These are phyloP conservation scores for Oxyruncus cristatus DNA, from an alignment of 2,113 vertebrate species.

Conservation along the genomic window DNA sequence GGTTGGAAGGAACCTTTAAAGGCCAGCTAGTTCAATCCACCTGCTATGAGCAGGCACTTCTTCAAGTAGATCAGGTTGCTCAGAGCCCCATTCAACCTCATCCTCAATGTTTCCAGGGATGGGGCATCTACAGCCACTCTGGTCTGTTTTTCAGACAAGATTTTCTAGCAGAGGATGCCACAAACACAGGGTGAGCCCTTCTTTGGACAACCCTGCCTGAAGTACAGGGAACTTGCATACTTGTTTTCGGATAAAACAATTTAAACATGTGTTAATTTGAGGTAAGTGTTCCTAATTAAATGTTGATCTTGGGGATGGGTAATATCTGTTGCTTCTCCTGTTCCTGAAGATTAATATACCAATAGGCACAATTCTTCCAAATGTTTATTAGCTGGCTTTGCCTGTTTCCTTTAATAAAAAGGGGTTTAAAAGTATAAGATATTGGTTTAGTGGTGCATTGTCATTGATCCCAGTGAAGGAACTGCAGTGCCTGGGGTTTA, in stretches of 20 bases:
- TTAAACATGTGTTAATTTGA: background rate
- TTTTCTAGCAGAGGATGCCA: background rate
- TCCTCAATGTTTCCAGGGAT: background rate
- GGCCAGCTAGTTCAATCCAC: background rate
- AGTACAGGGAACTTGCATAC: background rate
- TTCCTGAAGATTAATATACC: background rate
- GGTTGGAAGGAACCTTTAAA: background rate
- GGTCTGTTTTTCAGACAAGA: background rate
- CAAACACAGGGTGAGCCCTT: background rate
- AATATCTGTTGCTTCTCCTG: fast-evolving
- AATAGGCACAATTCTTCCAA: background rate
- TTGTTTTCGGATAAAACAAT: background rate
- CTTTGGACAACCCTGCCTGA: background rate
- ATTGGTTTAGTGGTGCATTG: background rate
- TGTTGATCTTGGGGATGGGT: background rate
- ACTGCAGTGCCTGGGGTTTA: background rate
- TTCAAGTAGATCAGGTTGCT: background rate
- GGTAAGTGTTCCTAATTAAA: background rate
- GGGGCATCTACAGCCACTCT: background rate
- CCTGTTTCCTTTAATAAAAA: background rate
- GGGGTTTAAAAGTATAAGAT: background rate
- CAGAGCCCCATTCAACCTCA: background rate
- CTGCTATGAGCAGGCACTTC: background rate
- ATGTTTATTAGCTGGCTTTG: background rate
- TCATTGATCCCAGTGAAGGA: background rate